A percentile compares a stretch with the other conserved stretches of the same genome.
phyloP scores from a whole-genome alignment of 2,888 invertebrate species.

The Portevinia maculata region DNA sequence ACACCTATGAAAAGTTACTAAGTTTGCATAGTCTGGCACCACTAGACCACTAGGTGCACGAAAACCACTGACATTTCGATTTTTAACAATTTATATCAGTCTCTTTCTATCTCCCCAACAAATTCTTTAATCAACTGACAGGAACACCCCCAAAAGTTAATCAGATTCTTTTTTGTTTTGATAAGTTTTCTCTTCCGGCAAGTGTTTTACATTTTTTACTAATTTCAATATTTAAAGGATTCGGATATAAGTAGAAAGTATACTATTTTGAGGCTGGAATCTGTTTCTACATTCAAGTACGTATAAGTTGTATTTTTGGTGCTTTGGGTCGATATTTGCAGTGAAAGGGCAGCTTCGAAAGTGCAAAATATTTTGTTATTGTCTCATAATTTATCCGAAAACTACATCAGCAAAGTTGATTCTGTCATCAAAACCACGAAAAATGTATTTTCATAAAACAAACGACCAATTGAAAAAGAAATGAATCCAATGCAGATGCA shows the following conservation, averaged over 20 bases:
- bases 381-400: neutral
- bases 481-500: neutral
- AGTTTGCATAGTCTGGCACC: too few relatives aligned
- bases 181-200: slow-evolving; percentile 55
- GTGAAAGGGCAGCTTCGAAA: neutral
- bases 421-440: neutral
- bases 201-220: slow-evolving; percentile 22
- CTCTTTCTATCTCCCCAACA: slow-evolving; percentile 36
- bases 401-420: neutral
- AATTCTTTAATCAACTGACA: slow-evolving; percentile 37
- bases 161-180: slow-evolving; percentile 64
- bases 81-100: neutral
- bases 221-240: neutral
- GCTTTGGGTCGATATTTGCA: slow-evolving; percentile 1
- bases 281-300: slow-evolving; percentile 16
- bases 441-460: neutral
- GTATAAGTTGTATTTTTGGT: neutral
- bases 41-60: slow-evolving; percentile 15
- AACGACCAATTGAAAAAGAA: neutral
- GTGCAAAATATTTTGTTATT: neutral
- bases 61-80: slow-evolving; percentile 13
- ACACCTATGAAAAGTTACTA: too few relatives aligned
- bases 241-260: slow-evolving; percentile 21
- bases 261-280: neutral
- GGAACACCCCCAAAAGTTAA: slow-evolving; percentile 59